Conservation (phyloP, 2,888 invertebrate species). For the Brachypterus glaber region DNA sequence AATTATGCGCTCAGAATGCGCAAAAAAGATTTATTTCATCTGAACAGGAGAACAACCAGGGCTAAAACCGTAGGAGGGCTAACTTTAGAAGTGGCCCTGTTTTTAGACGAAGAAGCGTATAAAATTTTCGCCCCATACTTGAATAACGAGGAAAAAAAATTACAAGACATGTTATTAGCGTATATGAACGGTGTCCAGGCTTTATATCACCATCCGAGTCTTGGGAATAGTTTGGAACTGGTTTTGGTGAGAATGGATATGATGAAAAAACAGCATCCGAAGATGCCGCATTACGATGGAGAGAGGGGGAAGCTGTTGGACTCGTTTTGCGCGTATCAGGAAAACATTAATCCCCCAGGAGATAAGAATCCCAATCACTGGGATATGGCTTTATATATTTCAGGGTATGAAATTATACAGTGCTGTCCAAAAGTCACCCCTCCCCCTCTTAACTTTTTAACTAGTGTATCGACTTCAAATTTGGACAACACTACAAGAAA, state of each 20-base stretch:
- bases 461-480: no score
- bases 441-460: no score
- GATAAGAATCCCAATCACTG: constrained; percentile 69
- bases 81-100: constrained; percentile 62
- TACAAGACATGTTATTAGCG: constrained; percentile 67
- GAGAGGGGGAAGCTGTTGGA: constrained; percentile 61
- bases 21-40: constrained; percentile 1
- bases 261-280: constrained; percentile 54
- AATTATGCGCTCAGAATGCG: constrained; percentile 12
- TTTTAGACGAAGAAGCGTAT: constrained; percentile 66
- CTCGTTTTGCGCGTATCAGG: constrained; percentile 65
- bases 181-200: constrained; percentile 73
- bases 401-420: no score
- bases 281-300: constrained; percentile 53
- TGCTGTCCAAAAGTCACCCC: no score
- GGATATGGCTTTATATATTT: constrained; percentile 71
- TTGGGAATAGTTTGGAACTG: constrained; percentile 56
- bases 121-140: constrained; percentile 60
- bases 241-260: constrained; percentile 62
- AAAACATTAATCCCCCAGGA: constrained; percentile 52
- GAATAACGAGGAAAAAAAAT: constrained; percentile 52
- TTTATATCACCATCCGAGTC: constrained; percentile 64
- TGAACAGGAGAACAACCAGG: constrained; percentile 17
- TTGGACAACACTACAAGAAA: no score
- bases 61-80: constrained; percentile 34